Percentiles rank a stretch among this genome's conserved stretches.
Conservation (phyloP, 2,797 vertebrate species). For the Cyprinodon diabolis region DNA sequence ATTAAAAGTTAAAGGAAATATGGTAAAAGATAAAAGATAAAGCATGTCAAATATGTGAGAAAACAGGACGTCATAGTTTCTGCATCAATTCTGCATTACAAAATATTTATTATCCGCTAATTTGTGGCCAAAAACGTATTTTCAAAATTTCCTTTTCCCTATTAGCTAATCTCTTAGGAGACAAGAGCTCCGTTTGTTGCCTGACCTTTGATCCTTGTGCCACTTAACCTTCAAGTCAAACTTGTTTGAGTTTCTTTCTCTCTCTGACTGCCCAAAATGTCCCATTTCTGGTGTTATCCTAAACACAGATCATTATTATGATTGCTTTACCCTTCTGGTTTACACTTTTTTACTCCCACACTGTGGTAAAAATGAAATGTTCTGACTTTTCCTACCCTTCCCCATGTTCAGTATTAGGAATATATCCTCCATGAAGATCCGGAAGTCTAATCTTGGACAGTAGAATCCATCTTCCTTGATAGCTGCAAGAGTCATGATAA, state of each 20-base stretch:
- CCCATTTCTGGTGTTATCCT: conserved; percentile 6
- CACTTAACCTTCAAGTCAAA: neutral
- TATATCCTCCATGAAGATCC: conserved; percentile 22
- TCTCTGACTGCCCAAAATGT: neutral
- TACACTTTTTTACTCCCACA: conserved; percentile 10
- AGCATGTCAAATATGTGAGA: neutral
- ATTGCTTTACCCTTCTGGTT: conserved; percentile 25
- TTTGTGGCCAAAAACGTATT: neutral
- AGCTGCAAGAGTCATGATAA: conserved; percentile 52
- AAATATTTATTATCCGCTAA: neutral
- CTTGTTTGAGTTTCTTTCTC: neutral
- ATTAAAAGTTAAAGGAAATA: neutral
- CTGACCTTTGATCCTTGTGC: neutral
- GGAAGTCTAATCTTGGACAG: conserved; percentile 42
- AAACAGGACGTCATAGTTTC: neutral
- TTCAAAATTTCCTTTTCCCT: neutral
- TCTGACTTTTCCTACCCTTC: conserved; percentile 26
- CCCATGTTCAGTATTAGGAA: conserved; percentile 19
- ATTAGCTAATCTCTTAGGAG: neutral
- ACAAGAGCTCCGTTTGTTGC: neutral
- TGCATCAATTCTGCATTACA: neutral
- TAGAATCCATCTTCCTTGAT: conserved; percentile 41
- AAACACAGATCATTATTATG: conserved; percentile 10
- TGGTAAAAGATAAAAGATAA: neutral
- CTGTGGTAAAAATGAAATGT: conserved; percentile 17